Evolutionary conservation across 2,113 vertebrate species (phyloP), one percentile per base, ranked within the genome.

Genomic region (Silurus meridionalis): DNA sequence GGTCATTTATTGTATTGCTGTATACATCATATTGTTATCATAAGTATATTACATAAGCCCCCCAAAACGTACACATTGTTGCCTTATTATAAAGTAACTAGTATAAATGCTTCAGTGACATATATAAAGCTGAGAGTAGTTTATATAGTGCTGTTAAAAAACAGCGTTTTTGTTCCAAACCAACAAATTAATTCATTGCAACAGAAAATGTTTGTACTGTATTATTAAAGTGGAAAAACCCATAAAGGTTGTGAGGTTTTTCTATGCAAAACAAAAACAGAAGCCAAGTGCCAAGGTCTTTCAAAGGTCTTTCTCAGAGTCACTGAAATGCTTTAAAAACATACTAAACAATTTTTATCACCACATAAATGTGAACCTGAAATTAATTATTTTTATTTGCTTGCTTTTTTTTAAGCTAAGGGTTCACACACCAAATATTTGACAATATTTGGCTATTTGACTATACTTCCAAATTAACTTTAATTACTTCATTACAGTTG

Each of bases 1-100:
- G 82, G 85, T 83, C 63, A 79, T 69, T n/a, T 57, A 7, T 14
- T 84, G 28, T 37, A 37, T 37, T 46, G n/a, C 28, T 23, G 63
- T 57, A 67, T 64, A 69, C n/a, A 23, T 23, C 2, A 23, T 64
- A 23, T 64, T 63, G 60, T 63, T 21, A 63, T 19, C 19, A 60
- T 19, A 17, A 60, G 37, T 37, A 37, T 37, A 37, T 37, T 37
- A 37, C 37, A 37, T 37, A 37, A 37, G 37, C 37, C 17, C 46
- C 17, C 17, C 23, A 21, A 50, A 48, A 50, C 28, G 46, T 21
- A 48, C 1, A 8, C 7, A 2, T 50, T 74, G 71, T 10, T 74
- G 48, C 9, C 69, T 48, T 71, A 48, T 71, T 19, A 48, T 71
- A 46, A 46, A 71, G 28, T 46, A 71, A 3, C 28, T 46, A 71